phyloP scores from a whole-genome alignment of 2,113 vertebrate species.

The Salvelinus sp. region DNA sequence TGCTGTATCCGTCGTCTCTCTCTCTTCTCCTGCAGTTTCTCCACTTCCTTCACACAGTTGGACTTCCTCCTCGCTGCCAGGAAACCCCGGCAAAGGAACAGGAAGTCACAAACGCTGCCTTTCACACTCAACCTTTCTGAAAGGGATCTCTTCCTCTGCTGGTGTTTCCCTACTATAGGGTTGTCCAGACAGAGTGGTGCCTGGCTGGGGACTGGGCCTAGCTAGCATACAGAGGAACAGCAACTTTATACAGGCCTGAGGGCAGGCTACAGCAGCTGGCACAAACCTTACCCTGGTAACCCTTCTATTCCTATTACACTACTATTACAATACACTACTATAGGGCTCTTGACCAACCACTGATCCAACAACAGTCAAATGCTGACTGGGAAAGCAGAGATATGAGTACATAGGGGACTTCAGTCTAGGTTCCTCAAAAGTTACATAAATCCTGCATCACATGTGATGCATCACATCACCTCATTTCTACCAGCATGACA shows the following conservation, averaged over 20 bases:
- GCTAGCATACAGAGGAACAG: conserved; percentile 30
- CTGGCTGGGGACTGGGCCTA: conserved; percentile 8
- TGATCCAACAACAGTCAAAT: background rate
- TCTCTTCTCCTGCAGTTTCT: conserved; percentile 97
- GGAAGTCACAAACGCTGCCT: conserved; percentile 26
- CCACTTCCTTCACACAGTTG: conserved; percentile 98
- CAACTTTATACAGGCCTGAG: conserved; percentile 54
- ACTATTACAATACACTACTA: background rate
- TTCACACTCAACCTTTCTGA: conserved; percentile 17
- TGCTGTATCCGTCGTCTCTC: conserved; percentile 93
- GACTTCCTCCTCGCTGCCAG: conserved; percentile 93
- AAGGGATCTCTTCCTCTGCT: conserved; percentile 16
- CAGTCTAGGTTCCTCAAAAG: background rate
- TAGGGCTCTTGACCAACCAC: background rate
- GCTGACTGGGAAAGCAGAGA: background rate
- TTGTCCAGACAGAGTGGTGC: background rate
- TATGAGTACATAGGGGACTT: no score
- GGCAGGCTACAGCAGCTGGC: conserved; percentile 56
- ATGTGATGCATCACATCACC: background rate
- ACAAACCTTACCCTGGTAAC: conserved; percentile 44
- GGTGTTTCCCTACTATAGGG: background rate
- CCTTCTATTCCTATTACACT: background rate
- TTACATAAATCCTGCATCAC: background rate
- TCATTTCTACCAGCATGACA: no score
- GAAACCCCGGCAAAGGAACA: background rate